These are phyloP conservation scores for Argopecten irradians DNA, from an alignment of 1,140 invertebrate genomes.

Conservation along the genomic window DNA sequence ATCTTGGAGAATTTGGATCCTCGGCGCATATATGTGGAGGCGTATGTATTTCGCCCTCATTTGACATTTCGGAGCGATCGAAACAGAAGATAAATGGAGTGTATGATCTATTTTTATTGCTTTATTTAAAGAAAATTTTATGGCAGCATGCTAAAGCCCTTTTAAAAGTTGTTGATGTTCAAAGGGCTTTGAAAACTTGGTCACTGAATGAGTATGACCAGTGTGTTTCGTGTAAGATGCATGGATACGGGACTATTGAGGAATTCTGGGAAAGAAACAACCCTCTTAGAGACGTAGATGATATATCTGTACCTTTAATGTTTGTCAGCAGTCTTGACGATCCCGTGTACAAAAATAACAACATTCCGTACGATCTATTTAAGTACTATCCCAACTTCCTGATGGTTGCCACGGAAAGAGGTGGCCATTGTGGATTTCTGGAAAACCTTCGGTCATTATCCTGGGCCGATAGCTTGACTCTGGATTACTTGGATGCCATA, in stretches of 20 bases:
- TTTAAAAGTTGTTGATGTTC: conserved; percentile 56
- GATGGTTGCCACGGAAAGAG: conserved; percentile 61
- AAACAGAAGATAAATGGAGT: conserved; percentile 47
- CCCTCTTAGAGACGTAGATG: conserved; percentile 70
- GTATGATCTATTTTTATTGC: conserved; percentile 61
- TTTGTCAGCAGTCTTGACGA: conserved; percentile 71
- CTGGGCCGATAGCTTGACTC: conserved; percentile 62
- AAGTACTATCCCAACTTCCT: conserved; percentile 71
- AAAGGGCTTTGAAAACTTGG: conserved; percentile 48
- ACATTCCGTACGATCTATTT: conserved; percentile 71
- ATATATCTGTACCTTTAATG: conserved; percentile 70
- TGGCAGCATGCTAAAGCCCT: conserved; percentile 56
- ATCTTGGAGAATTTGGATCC: conserved; percentile 73
- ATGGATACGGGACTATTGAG: conserved; percentile 60
- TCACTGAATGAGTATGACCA: conserved; percentile 61
- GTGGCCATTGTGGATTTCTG: conserved; percentile 72
- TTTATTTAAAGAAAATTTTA: conserved; percentile 57
- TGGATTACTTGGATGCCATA: conserved; percentile 66
- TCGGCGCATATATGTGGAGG: conserved; percentile 63
- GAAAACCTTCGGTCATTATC: conserved; percentile 52
- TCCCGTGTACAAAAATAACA: conserved; percentile 59
- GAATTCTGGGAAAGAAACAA: conserved; percentile 72
- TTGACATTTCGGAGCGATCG: conserved; percentile 59
- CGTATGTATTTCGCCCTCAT: conserved; percentile 70
- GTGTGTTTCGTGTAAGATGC: conserved; percentile 58